Percentiles rank a stretch among this genome's conserved stretches.
Conservation (phyloP, 2,113 vertebrate genomes). For the Hiodon alosoides region DNA sequence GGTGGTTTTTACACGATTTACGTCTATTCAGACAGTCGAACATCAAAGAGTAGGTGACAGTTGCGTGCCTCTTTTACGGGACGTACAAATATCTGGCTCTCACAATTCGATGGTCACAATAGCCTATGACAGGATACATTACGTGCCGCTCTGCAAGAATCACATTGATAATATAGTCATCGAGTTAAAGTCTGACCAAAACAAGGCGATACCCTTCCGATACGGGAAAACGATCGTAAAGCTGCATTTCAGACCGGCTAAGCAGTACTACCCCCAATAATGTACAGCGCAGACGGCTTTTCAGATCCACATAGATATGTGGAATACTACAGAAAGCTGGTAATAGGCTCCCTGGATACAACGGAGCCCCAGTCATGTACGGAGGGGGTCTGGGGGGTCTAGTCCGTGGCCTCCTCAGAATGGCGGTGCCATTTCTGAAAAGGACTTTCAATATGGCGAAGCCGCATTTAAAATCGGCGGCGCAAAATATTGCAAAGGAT, state of each 20-base stretch:
- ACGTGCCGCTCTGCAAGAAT: not conserved
- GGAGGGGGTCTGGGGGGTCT: too few relatives aligned
- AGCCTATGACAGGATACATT: not conserved
- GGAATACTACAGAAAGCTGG: too few relatives aligned
- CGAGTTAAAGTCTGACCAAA: not conserved
- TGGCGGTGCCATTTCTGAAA: not conserved
- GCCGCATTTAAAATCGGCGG: not conserved
- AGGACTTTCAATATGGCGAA: not conserved
- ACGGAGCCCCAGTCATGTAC: too few relatives aligned
- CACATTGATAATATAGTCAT: not conserved
- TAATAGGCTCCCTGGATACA: too few relatives aligned
- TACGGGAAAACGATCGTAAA: not conserved
- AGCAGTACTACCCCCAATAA: too few relatives aligned
- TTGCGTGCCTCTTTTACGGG: not conserved
- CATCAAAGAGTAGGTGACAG: not conserved
- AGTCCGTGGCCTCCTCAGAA: too few relatives aligned
- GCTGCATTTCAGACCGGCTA: not conserved
- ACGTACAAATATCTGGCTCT: not conserved
- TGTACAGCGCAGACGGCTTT: too few relatives aligned
- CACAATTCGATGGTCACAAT: not conserved
- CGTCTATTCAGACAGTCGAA: not conserved
- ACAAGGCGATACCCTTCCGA: not conserved
- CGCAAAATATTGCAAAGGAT: constrained; percentile 4
- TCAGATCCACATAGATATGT: too few relatives aligned
- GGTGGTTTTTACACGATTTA: not conserved